Base-by-base conservation (phyloP, 2,888 invertebrate species). In the Idaea aversata region DNA sequence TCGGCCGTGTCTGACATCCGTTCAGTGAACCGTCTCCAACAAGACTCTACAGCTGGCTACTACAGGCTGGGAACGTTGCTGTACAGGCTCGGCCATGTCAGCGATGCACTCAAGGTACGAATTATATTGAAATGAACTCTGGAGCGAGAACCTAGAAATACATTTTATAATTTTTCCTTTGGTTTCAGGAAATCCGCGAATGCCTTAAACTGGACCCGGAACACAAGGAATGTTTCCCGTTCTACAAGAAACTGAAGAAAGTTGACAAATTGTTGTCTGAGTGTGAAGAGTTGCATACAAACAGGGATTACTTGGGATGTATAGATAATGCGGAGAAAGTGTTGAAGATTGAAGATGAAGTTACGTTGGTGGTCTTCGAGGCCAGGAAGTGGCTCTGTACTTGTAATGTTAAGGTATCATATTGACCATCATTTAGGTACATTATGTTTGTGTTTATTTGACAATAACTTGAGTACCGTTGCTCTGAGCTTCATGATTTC, bases 121-220 rank as follows among this genome's bases (percentile, higher is more conserved):
- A n/a, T n/a, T n/a, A n/a, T n/a, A n/a, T n/a, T n/a, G n/a, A n/a
- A n/a, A n/a, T n/a, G n/a, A n/a, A 13, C 10, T 16, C 15, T 59
- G 15, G n/a, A 15, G 15, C 7, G 7, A 59, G 15, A 59, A 5
- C 16, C 15, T 1, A 59, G 16, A 59, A 15, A 59, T 3, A 15
- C 7, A 62, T 3, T 16, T 4, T 4, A 15, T 57, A 4, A 15
- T 57, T 15, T n/a, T 57, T 57, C 34, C 35, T 15, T 59, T 15
- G 13, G 5, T 25, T 38, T 0, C 79, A 93, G 89, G 98, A 99
- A 89, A 96, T 99, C 72, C 95, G 99, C 25, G 99, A 99, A 87
- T 99, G 99, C 86, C 94, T 99, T 16, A 98, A 97, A 85, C 93
- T 99, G 59, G 99, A 99, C 88, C 99, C 99, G 0, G 99, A 99